Conservation (phyloP, 1,140 invertebrate species). For the Cephus cinctus region DNA sequence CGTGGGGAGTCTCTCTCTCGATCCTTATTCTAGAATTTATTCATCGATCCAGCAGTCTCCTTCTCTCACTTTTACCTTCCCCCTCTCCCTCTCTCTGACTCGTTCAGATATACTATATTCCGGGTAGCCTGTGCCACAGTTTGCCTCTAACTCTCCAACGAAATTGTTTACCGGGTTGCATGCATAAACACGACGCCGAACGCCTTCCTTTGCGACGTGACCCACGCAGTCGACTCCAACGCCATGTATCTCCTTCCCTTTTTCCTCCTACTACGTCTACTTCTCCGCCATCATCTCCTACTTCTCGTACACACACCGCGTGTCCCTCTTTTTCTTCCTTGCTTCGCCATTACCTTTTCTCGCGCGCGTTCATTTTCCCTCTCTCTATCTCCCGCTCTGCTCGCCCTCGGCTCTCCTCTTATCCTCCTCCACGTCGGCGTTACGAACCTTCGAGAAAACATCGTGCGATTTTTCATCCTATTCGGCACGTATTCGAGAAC, state of each 20-base stretch:
- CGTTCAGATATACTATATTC: too few relatives aligned
- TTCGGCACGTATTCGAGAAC: neutral
- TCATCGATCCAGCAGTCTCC: slow-evolving; percentile 2
- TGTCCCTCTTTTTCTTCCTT: slow-evolving; percentile 2
- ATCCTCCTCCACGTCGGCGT: slow-evolving; percentile 12
- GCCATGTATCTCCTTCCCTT: slow-evolving; percentile 20
- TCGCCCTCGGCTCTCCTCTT: too few relatives aligned
- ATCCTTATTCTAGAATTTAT: too few relatives aligned
- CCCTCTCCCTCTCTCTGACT: slow-evolving; percentile 3
- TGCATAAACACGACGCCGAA: slow-evolving; percentile 29
- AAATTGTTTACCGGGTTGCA: slow-evolving; percentile 35
- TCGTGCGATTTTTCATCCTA: slow-evolving; percentile 19
- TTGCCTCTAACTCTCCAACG: too few relatives aligned
- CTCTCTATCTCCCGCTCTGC: neutral
- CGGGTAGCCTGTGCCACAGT: too few relatives aligned
- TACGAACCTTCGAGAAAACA: slow-evolving; percentile 49
- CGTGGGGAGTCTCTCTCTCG: too few relatives aligned
- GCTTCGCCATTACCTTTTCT: slow-evolving; percentile 3
- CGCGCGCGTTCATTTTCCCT: slow-evolving; percentile 5
- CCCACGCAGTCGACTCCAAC: slow-evolving; percentile 3
- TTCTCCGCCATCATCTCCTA: slow-evolving; percentile 19
- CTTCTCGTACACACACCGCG: too few relatives aligned
- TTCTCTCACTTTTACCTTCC: slow-evolving; percentile 14
- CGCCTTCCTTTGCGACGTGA: slow-evolving; percentile 9
- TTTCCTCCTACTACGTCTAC: slow-evolving; percentile 19